These are phyloP conservation scores for Symphodus melops DNA, from an alignment of 2,113 vertebrate genomes.

Conservation along the genomic window DNA sequence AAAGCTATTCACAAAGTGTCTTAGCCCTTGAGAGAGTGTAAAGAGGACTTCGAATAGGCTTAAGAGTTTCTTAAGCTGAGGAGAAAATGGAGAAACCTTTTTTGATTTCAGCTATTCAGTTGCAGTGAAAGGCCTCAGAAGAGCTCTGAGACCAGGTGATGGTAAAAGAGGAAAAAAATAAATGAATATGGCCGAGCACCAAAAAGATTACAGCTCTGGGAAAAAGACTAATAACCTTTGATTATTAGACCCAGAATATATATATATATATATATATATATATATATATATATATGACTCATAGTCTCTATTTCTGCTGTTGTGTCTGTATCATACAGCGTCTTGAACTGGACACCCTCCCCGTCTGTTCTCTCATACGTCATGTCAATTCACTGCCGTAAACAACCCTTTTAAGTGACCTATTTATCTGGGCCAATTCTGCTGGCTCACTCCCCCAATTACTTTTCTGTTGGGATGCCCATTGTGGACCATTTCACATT, in stretches of 20 bases:
- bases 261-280: not conserved
- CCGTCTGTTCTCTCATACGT: slow-evolving; percentile 75
- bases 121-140: slow-evolving; percentile 11
- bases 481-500: slow-evolving; percentile 69
- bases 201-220: not conserved
- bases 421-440: slow-evolving; percentile 85
- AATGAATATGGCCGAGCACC: slow-evolving; percentile 9
- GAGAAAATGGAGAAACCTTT: not conserved
- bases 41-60: no score
- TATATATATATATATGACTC: not conserved
- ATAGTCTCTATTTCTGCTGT: slow-evolving; percentile 10
- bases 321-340: slow-evolving; percentile 9
- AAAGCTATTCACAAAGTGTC: no score
- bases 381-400: slow-evolving; percentile 79
- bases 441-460: slow-evolving; percentile 83
- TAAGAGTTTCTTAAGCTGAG: no score
- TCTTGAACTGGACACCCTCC: slow-evolving; percentile 11
- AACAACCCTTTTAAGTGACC: slow-evolving; percentile 85
- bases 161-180: slow-evolving; percentile 6
- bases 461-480: slow-evolving; percentile 78
- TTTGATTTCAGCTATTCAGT: slow-evolving; percentile 1
- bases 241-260: slow-evolving; percentile 9
- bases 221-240: slow-evolving; percentile 17
- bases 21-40: no score
- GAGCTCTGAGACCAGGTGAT: slow-evolving; percentile 11